Conservation (phyloP, 2,113 vertebrate genomes). For the Aix galericulata region DNA sequence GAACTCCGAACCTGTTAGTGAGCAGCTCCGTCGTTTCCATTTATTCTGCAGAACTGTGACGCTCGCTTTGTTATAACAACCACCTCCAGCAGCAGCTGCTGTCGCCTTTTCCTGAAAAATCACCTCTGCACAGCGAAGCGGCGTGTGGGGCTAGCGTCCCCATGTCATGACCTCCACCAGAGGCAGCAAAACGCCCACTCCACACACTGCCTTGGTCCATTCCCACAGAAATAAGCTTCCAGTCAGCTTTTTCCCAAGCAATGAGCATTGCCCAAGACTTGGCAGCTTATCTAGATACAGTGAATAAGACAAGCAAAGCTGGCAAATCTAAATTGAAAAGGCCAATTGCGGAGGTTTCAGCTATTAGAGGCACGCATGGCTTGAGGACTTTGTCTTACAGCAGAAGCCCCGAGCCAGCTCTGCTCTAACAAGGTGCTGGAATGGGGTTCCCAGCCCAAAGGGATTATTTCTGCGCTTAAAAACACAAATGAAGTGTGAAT, state of each 20-base stretch:
- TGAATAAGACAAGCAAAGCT: not conserved
- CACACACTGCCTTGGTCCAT: accelerated
- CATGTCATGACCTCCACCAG: accelerated
- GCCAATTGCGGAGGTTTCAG: not conserved
- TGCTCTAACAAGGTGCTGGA: not conserved
- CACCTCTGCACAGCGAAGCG: accelerated
- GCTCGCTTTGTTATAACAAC: not conserved
- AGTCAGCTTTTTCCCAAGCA: accelerated
- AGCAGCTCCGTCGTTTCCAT: not conserved
- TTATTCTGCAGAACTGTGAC: not conserved
- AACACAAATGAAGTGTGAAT: no score
- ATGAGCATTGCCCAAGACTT: not conserved
- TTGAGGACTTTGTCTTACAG: not conserved
- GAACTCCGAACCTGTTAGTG: accelerated
- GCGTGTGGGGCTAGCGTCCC: not conserved
- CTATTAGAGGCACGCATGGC: not conserved
- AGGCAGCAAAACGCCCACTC: not conserved
- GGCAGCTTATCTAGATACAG: not conserved
- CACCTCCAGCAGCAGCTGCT: not conserved
- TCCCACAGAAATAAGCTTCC: not conserved
- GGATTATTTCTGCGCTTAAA: not conserved
- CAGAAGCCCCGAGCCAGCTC: not conserved
- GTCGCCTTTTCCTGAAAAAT: not conserved
- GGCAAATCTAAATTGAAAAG: not conserved
- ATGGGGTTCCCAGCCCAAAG: not conserved